Conservation (phyloP, 2,113 vertebrate species). For the Electrona antarctica region DNA sequence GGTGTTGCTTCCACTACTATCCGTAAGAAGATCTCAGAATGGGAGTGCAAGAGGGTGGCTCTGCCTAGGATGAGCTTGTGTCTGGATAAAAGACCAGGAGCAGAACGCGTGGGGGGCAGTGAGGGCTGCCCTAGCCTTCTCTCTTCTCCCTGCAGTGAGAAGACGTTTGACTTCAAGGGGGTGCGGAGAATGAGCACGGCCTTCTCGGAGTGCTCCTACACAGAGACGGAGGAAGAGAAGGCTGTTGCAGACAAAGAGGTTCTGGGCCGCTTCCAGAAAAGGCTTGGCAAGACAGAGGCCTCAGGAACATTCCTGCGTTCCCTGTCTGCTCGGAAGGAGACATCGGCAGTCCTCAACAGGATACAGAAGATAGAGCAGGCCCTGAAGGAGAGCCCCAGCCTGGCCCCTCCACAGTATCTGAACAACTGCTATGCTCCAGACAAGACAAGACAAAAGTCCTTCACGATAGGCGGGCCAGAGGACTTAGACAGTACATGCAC, state of each 20-base stretch:
- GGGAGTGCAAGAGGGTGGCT: conserved; percentile 88
- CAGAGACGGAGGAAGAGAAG: conserved; percentile 92
- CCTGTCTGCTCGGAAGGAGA: conserved; percentile 84
- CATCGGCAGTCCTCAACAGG: conserved; percentile 93
- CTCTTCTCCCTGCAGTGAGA: conserved; percentile 92
- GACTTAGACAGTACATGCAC: conserved; percentile 78
- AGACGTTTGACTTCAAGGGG: conserved; percentile 93
- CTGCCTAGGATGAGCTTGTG: conserved; percentile 87
- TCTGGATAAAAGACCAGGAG: conserved; percentile 84
- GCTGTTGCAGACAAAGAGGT: conserved; percentile 84
- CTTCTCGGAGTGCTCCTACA: conserved; percentile 95
- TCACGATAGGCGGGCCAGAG: conserved; percentile 78
- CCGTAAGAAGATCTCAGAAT: conserved; percentile 96
- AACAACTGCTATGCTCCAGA: conserved; percentile 94
- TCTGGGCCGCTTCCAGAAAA: conserved; percentile 85
- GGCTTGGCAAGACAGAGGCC: conserved; percentile 80
- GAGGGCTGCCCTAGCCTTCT: conserved; percentile 91
- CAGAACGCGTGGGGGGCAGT: conserved; percentile 82
- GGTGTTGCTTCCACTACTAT: conserved; percentile 84
- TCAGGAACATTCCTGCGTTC: conserved; percentile 82
- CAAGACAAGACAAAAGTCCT: conserved; percentile 84
- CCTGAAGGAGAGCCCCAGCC: conserved; percentile 91
- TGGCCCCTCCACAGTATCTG: conserved; percentile 89
- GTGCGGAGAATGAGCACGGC: conserved; percentile 94
- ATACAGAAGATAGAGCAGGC: conserved; percentile 98